phyloP scores from a whole-genome alignment of 2,113 vertebrate genomes.

The Clarias batrachus region DNA sequence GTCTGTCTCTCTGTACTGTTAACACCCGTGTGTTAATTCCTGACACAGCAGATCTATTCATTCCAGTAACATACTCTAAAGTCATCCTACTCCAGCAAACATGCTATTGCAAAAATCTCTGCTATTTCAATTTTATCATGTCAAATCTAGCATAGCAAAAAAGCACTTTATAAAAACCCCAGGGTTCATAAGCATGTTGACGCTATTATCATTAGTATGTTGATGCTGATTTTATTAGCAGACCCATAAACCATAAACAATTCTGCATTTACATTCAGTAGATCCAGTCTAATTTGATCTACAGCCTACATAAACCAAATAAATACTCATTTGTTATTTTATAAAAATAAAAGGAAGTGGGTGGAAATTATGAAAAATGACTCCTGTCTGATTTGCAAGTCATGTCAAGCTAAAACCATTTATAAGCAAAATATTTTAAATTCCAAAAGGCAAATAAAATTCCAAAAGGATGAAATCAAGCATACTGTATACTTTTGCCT shows the following conservation, averaged over 20 bases:
- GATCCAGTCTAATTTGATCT: neutral
- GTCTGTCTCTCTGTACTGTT: conserved; percentile 45
- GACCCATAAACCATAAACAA: neutral
- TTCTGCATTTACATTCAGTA: neutral
- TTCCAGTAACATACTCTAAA: conserved; percentile 26
- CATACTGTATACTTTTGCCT: conserved; percentile 18
- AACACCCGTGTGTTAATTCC: conserved; percentile 50
- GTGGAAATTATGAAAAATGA: neutral
- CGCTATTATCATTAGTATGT: neutral
- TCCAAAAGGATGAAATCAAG: conserved; percentile 39
- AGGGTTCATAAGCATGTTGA: conserved; percentile 11
- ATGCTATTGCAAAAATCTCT: conserved; percentile 14
- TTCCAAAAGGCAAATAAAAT: conserved; percentile 46
- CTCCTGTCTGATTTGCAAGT: neutral
- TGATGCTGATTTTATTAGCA: neutral
- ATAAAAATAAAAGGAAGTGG: neutral
- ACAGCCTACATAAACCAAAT: neutral
- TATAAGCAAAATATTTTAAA: conserved; percentile 53
- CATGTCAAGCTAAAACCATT: conserved; percentile 41
- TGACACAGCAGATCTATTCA: conserved; percentile 3
- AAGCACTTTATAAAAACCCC: neutral
- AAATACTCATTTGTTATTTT: neutral
- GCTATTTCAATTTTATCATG: conserved; percentile 20
- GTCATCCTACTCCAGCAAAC: conserved; percentile 24
- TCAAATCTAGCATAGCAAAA: conserved; percentile 1